Evolutionary conservation across 2,888 invertebrate genomes (phyloP), one percentile per base, ranked within the genome.

Genomic region (Slavum lentiscoides): DNA sequence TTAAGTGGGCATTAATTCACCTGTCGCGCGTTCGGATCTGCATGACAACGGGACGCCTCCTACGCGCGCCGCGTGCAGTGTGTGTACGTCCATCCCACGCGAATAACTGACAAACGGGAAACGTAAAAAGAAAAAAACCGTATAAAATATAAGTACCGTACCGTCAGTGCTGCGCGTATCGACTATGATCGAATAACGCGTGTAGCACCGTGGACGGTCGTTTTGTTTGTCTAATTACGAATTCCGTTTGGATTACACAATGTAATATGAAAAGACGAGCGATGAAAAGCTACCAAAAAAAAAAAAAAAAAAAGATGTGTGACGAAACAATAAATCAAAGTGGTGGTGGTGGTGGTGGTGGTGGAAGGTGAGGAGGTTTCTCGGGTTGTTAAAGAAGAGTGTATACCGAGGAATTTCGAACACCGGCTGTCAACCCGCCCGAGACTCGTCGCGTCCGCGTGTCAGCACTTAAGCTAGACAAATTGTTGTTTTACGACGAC

Each of bases 391-490:
- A 64, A 80, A 66, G 23, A 72, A 66, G 72, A 30, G 30, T 30
- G 30, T 80, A 37, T 64, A 72, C 55, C 69, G 21, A 23, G 30
- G 66, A 64, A 72, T 72, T 62, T 58, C 55, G 72, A 80, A 80
- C 64, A 80, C 80, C 62, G n/a, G 70, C 80, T 80, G 80, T 80
- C 80, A 72, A 70, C 77, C 53, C 53, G 55, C 2, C 53, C 30
- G 39, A 77, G 61, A 77, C 77, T 62, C 55, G 77, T 77, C 77
- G 30, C 30, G 30, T 30, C 30, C 80, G 23, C 53, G 58, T 66
- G 80, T 80, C 80, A 80, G 70, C 72, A 80, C 80, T 80, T 80
- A 80, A 80, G 80, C 80, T 72, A 80, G 80, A 80, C 80, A 80
- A 80, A 80, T 80, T 80, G 80, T 72, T 64, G 39, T 77, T 69